Base-by-base conservation (phyloP, 2,113 vertebrate species). In the Cacatua alba region DNA sequence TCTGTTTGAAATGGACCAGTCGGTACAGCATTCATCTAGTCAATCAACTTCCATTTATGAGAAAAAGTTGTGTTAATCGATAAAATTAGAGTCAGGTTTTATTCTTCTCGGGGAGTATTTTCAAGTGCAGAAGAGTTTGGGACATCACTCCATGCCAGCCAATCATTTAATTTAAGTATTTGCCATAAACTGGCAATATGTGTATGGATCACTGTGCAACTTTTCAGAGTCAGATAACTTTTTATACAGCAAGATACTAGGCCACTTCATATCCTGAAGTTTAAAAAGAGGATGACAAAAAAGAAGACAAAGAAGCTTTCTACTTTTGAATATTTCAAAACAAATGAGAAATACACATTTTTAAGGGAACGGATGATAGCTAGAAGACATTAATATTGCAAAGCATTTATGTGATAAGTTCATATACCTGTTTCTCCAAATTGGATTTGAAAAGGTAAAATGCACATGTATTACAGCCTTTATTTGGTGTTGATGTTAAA, bases 31-130 rank as follows among this genome's bases (percentile, higher is more conserved):
- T 43, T 62, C 3, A 13, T 6, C 1, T 53, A 17, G 44, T 23
- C 13, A 53, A 20, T 52, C 8, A 78, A 1, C 4, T 62, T 28
- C 41, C 41, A 43, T 37, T 12, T 79, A 5, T 0, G 26, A 18
- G 6, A 3, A 1, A 57, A 44, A 6, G 0, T 41, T 81, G 3
- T 39, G 2, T 24, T 7, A 35, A 12, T 5, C 23, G 6, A 55
- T 28, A 72, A 82, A 86, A 82, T 11, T 55, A 37, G 6, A 48
- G 9, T 29, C 17, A 77, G 3, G 7, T 60, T 68, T 91, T 4
- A 74, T 23, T 41, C 9, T 69, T 76, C 41, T 48, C 23, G 65
- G 31, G 39, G 10, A n/a, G 28, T 52, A n/a, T 41, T 84, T 92
- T 74, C 20, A 65, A 14, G 3, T 59, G 4, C 5, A 3, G 4